Conservation (phyloP, 37 sponge, comb jelly and placozoan species). For the Petrosia ficiformis region DNA sequence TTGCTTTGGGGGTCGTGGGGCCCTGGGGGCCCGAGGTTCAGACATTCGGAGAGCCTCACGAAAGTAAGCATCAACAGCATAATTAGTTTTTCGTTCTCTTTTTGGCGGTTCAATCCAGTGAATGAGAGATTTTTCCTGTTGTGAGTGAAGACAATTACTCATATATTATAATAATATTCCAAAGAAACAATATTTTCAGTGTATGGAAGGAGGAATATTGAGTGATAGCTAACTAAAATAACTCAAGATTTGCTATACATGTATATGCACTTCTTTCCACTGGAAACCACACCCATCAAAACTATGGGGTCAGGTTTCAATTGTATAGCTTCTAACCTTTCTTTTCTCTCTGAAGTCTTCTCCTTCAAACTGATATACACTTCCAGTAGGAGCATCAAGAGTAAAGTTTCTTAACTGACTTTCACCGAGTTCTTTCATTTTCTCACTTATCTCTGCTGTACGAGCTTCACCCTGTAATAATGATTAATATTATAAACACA, state of each 20-base stretch:
- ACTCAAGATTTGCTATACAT: not conserved
- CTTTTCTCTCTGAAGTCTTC: conserved; percentile 89
- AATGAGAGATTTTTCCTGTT: conserved; percentile 40
- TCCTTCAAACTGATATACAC: conserved; percentile 95
- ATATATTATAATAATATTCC: not conserved
- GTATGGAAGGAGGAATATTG: too few relatives aligned
- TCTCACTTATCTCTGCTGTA: conserved; percentile 78
- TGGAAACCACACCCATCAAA: not conserved
- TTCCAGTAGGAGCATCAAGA: conserved; percentile 85
- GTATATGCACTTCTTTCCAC: not conserved
- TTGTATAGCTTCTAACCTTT: conserved; percentile 43
- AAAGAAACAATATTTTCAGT: not conserved
- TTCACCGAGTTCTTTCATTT: conserved; percentile 79
- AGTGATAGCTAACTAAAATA: too few relatives aligned
- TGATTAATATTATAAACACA: not conserved
- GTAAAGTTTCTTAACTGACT: conserved; percentile 81
- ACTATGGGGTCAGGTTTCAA: not conserved
- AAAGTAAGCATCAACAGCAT: conserved; percentile 97
- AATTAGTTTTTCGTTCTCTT: conserved; percentile 94
- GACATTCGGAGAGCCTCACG: conserved; percentile 90
- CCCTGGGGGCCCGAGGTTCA: conserved; percentile 95
- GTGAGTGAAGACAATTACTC: not conserved
- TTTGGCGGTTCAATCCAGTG: conserved; percentile 99
- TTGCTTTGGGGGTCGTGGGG: conserved; percentile 99
- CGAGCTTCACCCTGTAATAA: not conserved